Evolutionary conservation across 2,113 vertebrate species (phyloP).

Genomic region (Brienomyrus brachyistius): DNA sequence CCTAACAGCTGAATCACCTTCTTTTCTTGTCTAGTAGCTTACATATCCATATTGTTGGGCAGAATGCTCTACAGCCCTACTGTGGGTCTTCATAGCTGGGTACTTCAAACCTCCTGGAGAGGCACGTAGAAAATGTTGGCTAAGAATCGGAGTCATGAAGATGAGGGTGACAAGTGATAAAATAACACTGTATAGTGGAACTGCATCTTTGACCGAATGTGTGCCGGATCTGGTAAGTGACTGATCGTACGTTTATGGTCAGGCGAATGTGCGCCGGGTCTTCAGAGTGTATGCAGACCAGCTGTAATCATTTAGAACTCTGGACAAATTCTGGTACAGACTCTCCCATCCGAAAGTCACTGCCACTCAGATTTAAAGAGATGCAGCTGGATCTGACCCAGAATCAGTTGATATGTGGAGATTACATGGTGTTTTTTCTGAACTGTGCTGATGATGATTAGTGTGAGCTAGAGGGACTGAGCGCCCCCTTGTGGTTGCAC

Average conservation of each 20-base stretch:
- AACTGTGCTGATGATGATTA: not conserved
- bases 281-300: too few relatives aligned
- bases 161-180: not conserved
- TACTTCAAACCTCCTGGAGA: not conserved
- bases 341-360: too few relatives aligned
- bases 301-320: too few relatives aligned
- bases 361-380: too few relatives aligned
- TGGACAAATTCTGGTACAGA: too few relatives aligned
- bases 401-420: not conserved
- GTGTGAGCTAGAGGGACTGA: not conserved
- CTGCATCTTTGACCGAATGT: not conserved
- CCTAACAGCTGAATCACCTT: not conserved
- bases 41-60: not conserved
- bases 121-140: not conserved
- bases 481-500: not conserved
- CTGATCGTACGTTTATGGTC: too few relatives aligned
- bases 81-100: not conserved
- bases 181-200: not conserved
- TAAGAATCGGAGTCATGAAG: not conserved
- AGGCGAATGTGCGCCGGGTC: too few relatives aligned
- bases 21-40: not conserved
- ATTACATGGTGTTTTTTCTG: not conserved
- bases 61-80: not conserved
- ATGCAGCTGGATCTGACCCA: not conserved
- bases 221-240: too few relatives aligned